These are phyloP conservation scores for Antechinus stuartii DNA, from an alignment of 2,113 vertebrate genomes.

Conservation along the genomic window DNA sequence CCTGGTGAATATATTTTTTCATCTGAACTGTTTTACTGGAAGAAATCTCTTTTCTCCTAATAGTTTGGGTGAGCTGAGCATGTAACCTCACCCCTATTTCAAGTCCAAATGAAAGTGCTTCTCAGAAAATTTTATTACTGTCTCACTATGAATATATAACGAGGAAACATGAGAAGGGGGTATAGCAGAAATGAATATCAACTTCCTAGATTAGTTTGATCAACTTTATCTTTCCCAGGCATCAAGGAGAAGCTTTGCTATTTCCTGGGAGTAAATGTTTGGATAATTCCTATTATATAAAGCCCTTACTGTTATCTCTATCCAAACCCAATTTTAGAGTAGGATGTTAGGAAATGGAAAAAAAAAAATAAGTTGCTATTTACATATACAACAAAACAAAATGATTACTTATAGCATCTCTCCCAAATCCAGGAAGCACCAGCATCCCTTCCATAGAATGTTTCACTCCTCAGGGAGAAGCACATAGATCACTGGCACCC, in stretches of 20 bases:
- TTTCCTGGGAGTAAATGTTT: background rate
- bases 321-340: conserved; percentile 28
- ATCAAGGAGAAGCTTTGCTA: background rate
- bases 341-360: conserved; percentile 26
- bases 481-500: conserved; percentile 32
- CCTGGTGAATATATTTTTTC: background rate
- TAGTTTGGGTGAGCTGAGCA: background rate
- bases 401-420: background rate
- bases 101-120: conserved; percentile 32
- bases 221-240: background rate
- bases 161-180: background rate
- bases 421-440: conserved; percentile 29
- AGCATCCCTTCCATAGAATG: conserved; percentile 7
- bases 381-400: conserved; percentile 32
- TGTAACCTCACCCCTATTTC: conserved; percentile 1
- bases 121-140: background rate
- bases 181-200: background rate
- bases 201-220: background rate
- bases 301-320: conserved; percentile 1
- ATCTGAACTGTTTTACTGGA: conserved; percentile 21
- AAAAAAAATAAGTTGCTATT: background rate
- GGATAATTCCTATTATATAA: background rate
- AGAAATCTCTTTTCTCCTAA: background rate
- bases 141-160: background rate
- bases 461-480: background rate